Base-by-base conservation (phyloP, 2,888 invertebrate species). In the Cataglyphis cursor region DNA sequence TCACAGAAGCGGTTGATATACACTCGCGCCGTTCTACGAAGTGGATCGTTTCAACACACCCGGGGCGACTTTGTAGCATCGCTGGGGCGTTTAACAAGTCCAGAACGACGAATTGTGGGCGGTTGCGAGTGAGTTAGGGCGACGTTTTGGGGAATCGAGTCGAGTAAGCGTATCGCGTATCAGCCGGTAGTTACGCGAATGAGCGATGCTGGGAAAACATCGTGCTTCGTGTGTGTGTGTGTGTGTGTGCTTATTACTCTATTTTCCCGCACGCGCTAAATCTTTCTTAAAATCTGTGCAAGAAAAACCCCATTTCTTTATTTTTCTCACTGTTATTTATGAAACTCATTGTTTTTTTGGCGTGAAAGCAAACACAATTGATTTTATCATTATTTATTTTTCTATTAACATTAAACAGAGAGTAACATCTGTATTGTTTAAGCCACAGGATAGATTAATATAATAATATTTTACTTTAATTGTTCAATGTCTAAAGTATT, bases 211-310 rank as follows among this genome's bases (percentile, higher is more conserved):
- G 57, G 44, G 86, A 85, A 87, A 90, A 87, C 85, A 85, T 48
- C 73, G 82, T 72, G 61, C 76, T 81, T 74, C 70, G 18, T 51
- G 51, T 51, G 48, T 8, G 78, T 44, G 44, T 74, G 38, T 44
- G 15, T 74, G 38, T 15, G 41, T 41, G 18, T 18, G 72, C 82
- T 85, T 72, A 74, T 85, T 81, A 61, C 76, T 82, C 89, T 86
- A 87, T 89, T 90, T 90, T 85, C 84, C 48, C 72, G 74, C 61
- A 61, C 48, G 68, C 85, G 81, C 74, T 91, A 90, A 90, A 90
- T 90, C 91, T 89, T 87, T 83, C 88, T 90, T 90, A 89, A 88
- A 82, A 72, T 80, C 82, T 31, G 41, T 21, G 54, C 28, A 10
- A 31, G n/a, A 59, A 59, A 18, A 48, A n/a, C n/a, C 51, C n/a